Evolutionary conservation across 2,113 vertebrate species (phyloP).

Genomic region (Mungos mungo): DNA sequence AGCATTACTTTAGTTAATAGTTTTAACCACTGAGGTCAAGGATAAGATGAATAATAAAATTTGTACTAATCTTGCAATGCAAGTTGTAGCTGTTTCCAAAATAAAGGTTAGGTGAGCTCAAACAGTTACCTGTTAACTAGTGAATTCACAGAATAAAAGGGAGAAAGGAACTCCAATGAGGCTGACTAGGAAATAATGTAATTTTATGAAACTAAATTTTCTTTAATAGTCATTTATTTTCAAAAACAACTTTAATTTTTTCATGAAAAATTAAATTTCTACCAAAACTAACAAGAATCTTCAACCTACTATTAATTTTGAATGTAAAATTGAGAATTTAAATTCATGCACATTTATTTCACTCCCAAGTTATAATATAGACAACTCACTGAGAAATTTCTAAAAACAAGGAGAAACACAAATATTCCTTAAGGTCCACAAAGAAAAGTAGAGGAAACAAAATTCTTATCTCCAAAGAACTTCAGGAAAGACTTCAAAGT

Average conservation of each 20-base stretch:
- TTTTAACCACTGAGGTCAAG: conserved; percentile 72
- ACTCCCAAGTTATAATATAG: not conserved
- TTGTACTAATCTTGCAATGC: conserved; percentile 63
- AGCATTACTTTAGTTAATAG: conserved; percentile 74
- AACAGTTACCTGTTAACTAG: not conserved
- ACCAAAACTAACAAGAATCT: not conserved
- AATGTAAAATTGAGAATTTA: not conserved
- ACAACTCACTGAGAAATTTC: not conserved
- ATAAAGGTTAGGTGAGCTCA: not conserved
- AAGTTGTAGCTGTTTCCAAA: conserved; percentile 59
- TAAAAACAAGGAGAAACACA: not conserved
- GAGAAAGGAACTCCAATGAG: not conserved
- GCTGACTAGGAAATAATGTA: not conserved
- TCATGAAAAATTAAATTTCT: not conserved
- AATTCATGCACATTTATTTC: not conserved
- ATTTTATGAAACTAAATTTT: not conserved
- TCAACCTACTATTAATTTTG: not conserved
- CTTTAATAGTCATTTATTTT: not conserved
- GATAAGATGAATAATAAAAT: conserved; percentile 73
- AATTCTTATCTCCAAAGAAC: not conserved
- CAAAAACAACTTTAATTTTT: not conserved
- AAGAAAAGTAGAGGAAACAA: not conserved
- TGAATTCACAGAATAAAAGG: conserved; percentile 38
- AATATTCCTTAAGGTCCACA: not conserved
- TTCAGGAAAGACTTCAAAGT: not conserved